A percentile compares a stretch with the other conserved stretches of the same genome.
phyloP scores from a whole-genome alignment of 2,888 invertebrate species.

The Apeira syringaria region DNA sequence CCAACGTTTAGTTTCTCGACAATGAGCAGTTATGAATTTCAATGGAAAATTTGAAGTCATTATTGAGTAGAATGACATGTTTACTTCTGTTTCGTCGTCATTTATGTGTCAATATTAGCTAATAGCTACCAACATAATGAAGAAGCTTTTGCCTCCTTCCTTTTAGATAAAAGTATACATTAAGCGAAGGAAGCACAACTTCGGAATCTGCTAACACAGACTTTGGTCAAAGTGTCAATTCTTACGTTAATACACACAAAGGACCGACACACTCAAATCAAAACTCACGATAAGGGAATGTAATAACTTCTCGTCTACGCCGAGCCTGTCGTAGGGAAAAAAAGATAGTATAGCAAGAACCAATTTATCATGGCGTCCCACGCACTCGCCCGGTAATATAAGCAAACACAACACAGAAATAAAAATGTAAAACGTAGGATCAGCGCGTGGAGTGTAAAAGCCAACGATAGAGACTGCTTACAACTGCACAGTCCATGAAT shows the following conservation, averaged over 20 bases:
- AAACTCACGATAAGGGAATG: conserved; percentile 49
- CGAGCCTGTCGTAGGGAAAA: conserved; percentile 67
- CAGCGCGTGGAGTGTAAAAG: conserved; percentile 77
- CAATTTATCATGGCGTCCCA: conserved; percentile 78
- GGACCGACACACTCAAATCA: conserved; percentile 49
- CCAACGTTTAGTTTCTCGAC: not conserved
- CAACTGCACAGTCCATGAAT: conserved; percentile 70
- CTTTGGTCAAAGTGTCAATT: conserved; percentile 5
- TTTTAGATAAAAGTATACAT: conserved; percentile 58
- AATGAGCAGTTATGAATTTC: conserved; percentile 1
- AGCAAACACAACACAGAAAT: conserved; percentile 70
- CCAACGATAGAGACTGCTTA: conserved; percentile 77
- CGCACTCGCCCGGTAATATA: conserved; percentile 71
- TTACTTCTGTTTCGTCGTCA: conserved; percentile 33
- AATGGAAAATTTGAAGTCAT: conserved; percentile 30
- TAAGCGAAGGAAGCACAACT: conserved; percentile 55
- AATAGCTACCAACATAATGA: conserved; percentile 42
- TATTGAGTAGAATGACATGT: conserved; percentile 28
- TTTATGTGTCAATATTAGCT: conserved; percentile 36
- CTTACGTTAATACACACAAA: conserved; percentile 30
- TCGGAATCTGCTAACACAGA: conserved; percentile 36
- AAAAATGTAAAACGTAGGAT: conserved; percentile 63
- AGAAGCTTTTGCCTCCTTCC: conserved; percentile 58
- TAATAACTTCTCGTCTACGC: conserved; percentile 68
- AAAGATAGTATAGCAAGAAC: conserved; percentile 65